Base-by-base conservation (phyloP, 2,113 vertebrate species). In the Tonatia bakeri region DNA sequence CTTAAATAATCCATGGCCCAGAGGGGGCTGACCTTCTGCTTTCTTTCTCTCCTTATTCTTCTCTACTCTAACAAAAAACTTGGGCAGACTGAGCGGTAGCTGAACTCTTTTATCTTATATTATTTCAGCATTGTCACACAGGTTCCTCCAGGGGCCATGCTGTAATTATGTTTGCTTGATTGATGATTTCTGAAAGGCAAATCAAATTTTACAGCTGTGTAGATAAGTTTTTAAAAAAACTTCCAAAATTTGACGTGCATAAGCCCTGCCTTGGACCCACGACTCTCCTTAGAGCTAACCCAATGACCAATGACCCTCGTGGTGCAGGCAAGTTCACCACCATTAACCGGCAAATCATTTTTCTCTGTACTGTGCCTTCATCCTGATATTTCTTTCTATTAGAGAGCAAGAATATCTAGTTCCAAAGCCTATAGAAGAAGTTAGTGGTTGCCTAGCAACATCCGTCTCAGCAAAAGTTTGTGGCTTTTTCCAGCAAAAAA, bases 361-460 rank as follows among this genome's bases (percentile, higher is more conserved):
- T 83, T 73, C 47, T 91, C 47, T 64, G 38, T 85, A 70, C 47
- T 82, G 31, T 67, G 72, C 52, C 33, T 94, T 85, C 87, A 59
- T n/a, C 47, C 52, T 88, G 59, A 59, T 90, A 73, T 92, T 92
- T 95, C 22, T 90, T 90, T 77, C 26, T 76, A 50, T 36, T 59
- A 81, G 43, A 70, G 43, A 95, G 76, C 52, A 97, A 88, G 81
- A 85, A 69, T 36, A 73, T 94, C 26, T 79, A 88, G 67, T 93
- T 67, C 54, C 64, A 76, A 84, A 94, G 91, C 72, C 72, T 90
- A 69, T 9, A 43, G 94, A 96, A 90, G 59, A 86, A 91, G 76
- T 97, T 95, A 83, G 83, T 61, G 47, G 96, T 97, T 97, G 92
- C 97, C 77, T 97, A 95, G 97, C 97, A 97, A 97, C 97, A 76